Evolutionary conservation across 2,797 vertebrate genomes (phyloP), one percentile per base, ranked within the genome.

Genomic region (Orestias chungarensis): DNA sequence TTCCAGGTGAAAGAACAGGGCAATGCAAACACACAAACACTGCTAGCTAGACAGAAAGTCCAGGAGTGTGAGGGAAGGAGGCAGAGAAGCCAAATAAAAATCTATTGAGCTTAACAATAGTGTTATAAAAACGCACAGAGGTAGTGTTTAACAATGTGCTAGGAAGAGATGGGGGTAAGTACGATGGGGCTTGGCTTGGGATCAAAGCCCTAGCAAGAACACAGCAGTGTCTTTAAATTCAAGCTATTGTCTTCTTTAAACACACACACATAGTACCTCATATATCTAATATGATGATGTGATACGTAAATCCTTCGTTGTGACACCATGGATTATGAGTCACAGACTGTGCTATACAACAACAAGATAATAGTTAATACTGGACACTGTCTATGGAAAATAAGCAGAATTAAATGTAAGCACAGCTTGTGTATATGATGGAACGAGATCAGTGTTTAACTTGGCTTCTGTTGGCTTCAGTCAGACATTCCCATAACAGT

Each of bases 1-100:
- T 94, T 94, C 92, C 93, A 92, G 93, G 93, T 95, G 91, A 94
- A 94, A 94, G 91, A 92, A 93, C 88, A 74, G 82, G 87, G 88
- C 87, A 88, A 83, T 75, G 85, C 87, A 91, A 92, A 89, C 88
- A 87, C 84, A 89, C 87, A 91, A 79, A 86, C 81, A 88, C 80
- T 57, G 73, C 75, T 50, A 82, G 44, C 69, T 71, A 83, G 76
- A 83, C 73, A 80, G 83, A 87, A 57, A 81, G 74, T 66, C 72
- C 68, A 74, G 38, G 71, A 74, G 75, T 81, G 81, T 31, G 78
- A 64, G 78, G 42, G 78, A 74, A 76, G 74, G 78, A 83, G 78
- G 81, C 57, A 66, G 76, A 67, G 80, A 82, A 83, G 85, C 88
- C 89, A 91, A 91, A 93, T 91, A 91, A 91, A 93, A 91, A 87